Evolutionary conservation across 2,888 invertebrate species (phyloP).

Genomic region (Caprella mutica): DNA sequence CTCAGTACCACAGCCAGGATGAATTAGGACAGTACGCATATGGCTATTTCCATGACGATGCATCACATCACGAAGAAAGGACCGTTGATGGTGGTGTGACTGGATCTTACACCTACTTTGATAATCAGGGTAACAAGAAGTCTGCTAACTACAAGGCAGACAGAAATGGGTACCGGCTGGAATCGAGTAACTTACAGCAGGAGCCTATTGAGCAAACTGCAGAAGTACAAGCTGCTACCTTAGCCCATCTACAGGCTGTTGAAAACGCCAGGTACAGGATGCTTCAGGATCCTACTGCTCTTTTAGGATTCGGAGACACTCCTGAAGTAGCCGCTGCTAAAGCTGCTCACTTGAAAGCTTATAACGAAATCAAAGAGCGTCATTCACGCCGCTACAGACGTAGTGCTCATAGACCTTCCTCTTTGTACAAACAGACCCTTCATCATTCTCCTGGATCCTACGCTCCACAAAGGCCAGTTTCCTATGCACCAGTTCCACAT

Average conservation of each 20-base stretch:
- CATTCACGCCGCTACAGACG: not conserved
- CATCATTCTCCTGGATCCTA: not conserved
- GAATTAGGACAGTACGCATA: conserved; percentile 34
- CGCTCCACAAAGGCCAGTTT: too few relatives aligned
- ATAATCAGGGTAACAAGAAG: conserved; percentile 20
- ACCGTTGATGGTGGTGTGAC: conserved; percentile 23
- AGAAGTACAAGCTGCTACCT: conserved; percentile 33
- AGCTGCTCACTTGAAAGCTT: not conserved
- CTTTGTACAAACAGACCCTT: not conserved
- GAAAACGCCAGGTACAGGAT: conserved; percentile 13
- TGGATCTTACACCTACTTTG: conserved; percentile 25
- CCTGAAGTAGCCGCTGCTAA: conserved; percentile 6
- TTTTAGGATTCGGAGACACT: not conserved
- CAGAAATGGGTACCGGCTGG: conserved; percentile 21
- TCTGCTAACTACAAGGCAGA: conserved; percentile 25
- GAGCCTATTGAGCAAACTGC: conserved; percentile 31
- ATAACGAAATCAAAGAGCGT: not conserved
- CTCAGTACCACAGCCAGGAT: conserved; percentile 34
- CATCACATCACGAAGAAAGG: conserved; percentile 28
- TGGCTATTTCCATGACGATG: conserved; percentile 32
- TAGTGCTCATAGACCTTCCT: not conserved
- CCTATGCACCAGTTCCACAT: too few relatives aligned
- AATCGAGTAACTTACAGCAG: conserved; percentile 21
- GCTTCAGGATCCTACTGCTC: not conserved
- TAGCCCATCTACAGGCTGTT: conserved; percentile 30